phyloP scores from a whole-genome alignment of 2,797 vertebrate genomes.

The Okamejei kenojei region DNA sequence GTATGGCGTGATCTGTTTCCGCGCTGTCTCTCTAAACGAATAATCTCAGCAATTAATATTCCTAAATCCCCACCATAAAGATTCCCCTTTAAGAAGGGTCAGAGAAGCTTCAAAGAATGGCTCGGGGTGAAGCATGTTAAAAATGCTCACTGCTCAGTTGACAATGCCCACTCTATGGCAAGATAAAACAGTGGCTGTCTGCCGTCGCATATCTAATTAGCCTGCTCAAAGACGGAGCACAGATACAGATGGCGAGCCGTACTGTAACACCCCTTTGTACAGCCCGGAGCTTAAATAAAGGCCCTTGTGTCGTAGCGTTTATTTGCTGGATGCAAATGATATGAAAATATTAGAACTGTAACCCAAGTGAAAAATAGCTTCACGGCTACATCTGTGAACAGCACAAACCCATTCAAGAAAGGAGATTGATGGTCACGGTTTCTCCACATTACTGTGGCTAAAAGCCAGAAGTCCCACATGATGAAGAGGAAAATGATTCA shows the following conservation, averaged over 20 bases:
- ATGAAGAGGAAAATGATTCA: neutral
- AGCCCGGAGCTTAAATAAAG: constrained; percentile 17
- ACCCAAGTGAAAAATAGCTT: constrained; percentile 10
- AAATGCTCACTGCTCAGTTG: constrained; percentile 2
- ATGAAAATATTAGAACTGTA: constrained; percentile 32
- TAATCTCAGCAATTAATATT: neutral
- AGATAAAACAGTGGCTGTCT: neutral
- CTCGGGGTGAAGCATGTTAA: neutral
- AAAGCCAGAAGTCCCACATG: neutral
- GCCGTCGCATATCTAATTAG: constrained; percentile 22
- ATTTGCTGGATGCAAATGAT: constrained; percentile 31
- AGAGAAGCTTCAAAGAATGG: neutral
- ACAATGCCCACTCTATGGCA: constrained; percentile 19
- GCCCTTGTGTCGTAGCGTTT: constrained; percentile 16
- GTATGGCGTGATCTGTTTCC: no score
- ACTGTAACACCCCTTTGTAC: constrained; percentile 26
- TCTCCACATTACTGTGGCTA: neutral
- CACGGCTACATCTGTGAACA: neutral
- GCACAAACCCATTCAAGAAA: neutral
- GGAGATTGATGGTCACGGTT: neutral
- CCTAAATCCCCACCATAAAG: neutral
- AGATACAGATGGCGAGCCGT: constrained; percentile 14
- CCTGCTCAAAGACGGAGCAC: constrained; percentile 10
- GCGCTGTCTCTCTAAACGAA: no score
- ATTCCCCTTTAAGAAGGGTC: neutral